phyloP scores from a whole-genome alignment of 2,113 vertebrate species.

The Mormyrus lacerda region DNA sequence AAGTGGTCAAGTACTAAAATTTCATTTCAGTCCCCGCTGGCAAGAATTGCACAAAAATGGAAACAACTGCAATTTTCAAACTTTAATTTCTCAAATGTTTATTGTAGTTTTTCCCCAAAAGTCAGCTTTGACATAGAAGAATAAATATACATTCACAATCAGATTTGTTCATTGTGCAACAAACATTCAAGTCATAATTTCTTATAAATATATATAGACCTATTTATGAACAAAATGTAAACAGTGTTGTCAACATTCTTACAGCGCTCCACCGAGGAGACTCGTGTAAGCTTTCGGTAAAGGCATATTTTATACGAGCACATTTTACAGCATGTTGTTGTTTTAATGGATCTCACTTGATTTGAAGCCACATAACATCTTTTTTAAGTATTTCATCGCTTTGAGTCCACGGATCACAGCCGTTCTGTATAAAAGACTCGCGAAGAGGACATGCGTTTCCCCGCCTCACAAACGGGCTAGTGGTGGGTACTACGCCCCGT shows the following conservation, averaged over 20 bases:
- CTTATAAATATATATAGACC: constrained; percentile 37
- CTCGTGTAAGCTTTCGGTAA: constrained; percentile 25
- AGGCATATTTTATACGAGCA: constrained; percentile 45
- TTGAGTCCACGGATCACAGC: constrained; percentile 37
- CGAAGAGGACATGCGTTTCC: constrained; percentile 21
- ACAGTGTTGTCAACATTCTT: constrained; percentile 31
- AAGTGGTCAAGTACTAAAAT: neutral
- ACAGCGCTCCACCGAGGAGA: constrained; percentile 31
- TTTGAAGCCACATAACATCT: constrained; percentile 47
- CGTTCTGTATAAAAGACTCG: constrained; percentile 38
- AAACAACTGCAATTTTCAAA: neutral
- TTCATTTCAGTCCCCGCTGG: neutral
- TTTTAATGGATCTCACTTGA: constrained; percentile 24
- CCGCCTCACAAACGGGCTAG: constrained; percentile 20
- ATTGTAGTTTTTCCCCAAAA: constrained; percentile 40
- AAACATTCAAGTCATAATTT: constrained; percentile 51
- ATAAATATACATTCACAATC: constrained; percentile 62
- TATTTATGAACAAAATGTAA: constrained; percentile 49
- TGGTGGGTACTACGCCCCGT: constrained; percentile 5
- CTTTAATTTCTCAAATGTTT: constrained; percentile 37
- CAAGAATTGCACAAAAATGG: neutral
- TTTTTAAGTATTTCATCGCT: constrained; percentile 23
- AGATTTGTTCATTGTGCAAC: constrained; percentile 43
- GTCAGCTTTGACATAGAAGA: constrained; percentile 39
- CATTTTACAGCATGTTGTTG: constrained; percentile 37